Evolutionary conservation across 2,888 invertebrate genomes (phyloP), one percentile per base, ranked within the genome.

Genomic region (Hoplodrina ambigua): DNA sequence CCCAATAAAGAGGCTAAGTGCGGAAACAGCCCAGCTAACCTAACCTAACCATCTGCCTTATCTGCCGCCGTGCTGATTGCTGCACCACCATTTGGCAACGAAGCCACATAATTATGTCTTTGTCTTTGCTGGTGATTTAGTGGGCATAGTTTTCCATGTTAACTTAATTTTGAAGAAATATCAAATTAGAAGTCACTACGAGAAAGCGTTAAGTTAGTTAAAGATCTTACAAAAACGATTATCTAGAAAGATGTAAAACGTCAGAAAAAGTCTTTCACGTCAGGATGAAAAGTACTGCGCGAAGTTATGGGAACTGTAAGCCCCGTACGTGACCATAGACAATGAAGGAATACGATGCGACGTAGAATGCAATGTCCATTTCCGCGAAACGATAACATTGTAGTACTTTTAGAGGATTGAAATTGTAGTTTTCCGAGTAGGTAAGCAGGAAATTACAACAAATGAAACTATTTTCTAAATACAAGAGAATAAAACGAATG

Each of bases 251-350:
- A 17, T 37, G 25, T 44, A 11, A n/a, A 19, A 20, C n/a, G 1
- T 25, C 2, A 44, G 46, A 46, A 19, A n/a, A 11, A 46, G n/a
- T 19, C 19, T 55, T 49, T 30, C 17, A 41, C 20, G n/a, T 53
- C 37, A 54, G 74, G 67, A 54, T 53, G 44, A 61, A 58, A 69
- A 62, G 46, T 55, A 4, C 46, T 44, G 25, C 33, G 53, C 54
- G 54, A 54, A 52, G 46, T 56, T 70, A 76, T 62, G 55, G 19
- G n/a, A 8, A 61, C 41, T 78, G 61, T 76, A 33, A 49, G 60
- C 15, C 25, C 20, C n/a, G 66, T 46, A 75, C 75, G 75, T 75
- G 75, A 75, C 78, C 50, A 58, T 17, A 70, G 64, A 75, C 75
- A 78, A 75, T 75, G 46, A n/a, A 25, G 11, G 50, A 71, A 44